Evolutionary conservation across 2,113 vertebrate species (phyloP).

Genomic region (Eolophus roseicapilla): DNA sequence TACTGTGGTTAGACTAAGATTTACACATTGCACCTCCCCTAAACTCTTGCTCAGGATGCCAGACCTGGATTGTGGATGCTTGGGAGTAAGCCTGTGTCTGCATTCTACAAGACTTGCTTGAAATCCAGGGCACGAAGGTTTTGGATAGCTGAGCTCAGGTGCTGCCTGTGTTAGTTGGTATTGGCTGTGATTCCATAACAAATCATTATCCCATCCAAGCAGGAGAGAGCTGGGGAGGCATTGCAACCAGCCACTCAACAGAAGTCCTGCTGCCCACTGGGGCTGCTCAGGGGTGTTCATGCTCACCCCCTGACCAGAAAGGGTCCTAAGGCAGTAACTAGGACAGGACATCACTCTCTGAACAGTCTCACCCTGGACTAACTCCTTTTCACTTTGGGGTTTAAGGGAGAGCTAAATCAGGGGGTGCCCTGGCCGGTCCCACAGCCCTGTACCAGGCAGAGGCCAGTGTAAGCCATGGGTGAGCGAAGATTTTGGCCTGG

Average conservation of each 20-base stretch:
- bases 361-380: neutral
- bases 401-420: neutral
- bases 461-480: accelerated
- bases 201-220: neutral
- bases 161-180: accelerated
- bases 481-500: neutral
- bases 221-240: neutral
- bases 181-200: neutral
- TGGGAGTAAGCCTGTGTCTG: neutral
- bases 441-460: neutral
- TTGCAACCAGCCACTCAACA: neutral
- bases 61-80: neutral
- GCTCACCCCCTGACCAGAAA: neutral
- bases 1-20: neutral
- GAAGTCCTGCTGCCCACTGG: neutral
- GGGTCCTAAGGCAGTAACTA: neutral
- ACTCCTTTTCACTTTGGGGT: neutral
- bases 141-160: neutral
- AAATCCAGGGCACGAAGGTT: neutral
- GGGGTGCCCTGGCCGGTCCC: accelerated
- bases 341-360: neutral
- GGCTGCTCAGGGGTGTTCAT: neutral
- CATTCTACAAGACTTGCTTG: neutral
- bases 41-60: neutral
- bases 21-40: neutral